phyloP scores from a whole-genome alignment of 2,888 invertebrate species.

The Plebejus anna region DNA sequence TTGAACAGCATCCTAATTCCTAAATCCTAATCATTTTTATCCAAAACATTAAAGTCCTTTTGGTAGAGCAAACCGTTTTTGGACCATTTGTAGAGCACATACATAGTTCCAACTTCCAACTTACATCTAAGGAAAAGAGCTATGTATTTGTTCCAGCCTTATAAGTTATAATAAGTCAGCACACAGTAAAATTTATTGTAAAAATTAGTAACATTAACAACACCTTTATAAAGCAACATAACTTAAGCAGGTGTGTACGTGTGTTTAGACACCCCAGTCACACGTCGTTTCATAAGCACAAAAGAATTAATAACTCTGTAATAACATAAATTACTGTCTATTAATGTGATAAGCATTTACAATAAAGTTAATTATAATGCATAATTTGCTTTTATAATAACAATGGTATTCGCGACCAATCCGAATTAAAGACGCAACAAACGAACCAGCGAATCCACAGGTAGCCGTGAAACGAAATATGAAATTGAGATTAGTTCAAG shows the following conservation, averaged over 20 bases:
- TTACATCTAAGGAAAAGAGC: not conserved
- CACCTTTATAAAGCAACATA: not conserved
- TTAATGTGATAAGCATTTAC: not conserved
- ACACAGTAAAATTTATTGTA: not conserved
- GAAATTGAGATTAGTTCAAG: slow-evolving; percentile 38
- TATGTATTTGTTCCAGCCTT: not conserved
- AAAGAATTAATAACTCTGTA: not conserved
- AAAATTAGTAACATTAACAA: not conserved
- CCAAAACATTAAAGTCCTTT: not conserved
- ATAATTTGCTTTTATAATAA: not conserved
- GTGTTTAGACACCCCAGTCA: slow-evolving; percentile 5
- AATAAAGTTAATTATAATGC: not conserved
- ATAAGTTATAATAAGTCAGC: not conserved
- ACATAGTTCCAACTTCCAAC: not conserved
- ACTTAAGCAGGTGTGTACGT: not conserved
- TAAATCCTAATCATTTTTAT: not conserved
- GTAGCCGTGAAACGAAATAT: slow-evolving; percentile 28
- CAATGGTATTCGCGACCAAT: not conserved
- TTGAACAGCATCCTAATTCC: not conserved
- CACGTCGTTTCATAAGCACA: slow-evolving; percentile 16
- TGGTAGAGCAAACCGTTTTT: not conserved
- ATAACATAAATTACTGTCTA: slow-evolving; percentile 10
- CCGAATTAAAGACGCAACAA: not conserved
- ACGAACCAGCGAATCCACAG: slow-evolving; percentile 11
- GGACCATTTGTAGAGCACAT: not conserved